Conservation (phyloP, 2,113 vertebrate genomes). For the Erythrocercus mccallii region DNA sequence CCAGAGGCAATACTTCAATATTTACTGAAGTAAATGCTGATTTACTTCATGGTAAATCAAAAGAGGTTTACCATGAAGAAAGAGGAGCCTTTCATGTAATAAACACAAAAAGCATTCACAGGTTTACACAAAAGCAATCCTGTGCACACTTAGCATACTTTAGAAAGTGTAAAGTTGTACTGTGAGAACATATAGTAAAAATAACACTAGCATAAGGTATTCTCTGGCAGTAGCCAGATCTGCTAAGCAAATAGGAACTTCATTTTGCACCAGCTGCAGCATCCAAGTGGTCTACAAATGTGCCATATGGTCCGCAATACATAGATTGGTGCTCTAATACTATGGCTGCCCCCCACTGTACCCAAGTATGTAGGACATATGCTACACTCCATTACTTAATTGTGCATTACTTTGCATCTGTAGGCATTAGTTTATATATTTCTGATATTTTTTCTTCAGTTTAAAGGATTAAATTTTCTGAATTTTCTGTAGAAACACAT, state of each 20-base stretch:
- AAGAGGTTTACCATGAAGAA: background rate
- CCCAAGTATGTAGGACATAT: conserved; percentile 24
- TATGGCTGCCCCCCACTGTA: conserved; percentile 24
- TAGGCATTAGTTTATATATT: background rate
- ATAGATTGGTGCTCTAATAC: conserved; percentile 11
- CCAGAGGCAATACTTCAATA: background rate
- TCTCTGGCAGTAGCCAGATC: too few relatives aligned
- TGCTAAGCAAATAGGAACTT: conserved; percentile 34
- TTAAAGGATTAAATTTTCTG: background rate
- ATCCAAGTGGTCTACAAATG: conserved; percentile 46
- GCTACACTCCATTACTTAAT: conserved; percentile 35
- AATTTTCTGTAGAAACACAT: background rate
- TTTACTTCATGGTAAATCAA: background rate
- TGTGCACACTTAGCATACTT: background rate
- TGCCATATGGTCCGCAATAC: conserved; percentile 43
- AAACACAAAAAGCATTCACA: background rate
- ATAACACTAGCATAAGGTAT: conserved; percentile 38
- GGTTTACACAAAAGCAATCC: background rate
- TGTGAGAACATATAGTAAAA: background rate
- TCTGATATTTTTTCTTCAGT: background rate
- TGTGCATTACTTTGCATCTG: background rate
- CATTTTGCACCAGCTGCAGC: conserved; percentile 36
- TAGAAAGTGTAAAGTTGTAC: background rate
- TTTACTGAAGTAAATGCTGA: background rate
- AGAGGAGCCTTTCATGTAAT: background rate